Percentiles rank a stretch among this genome's conserved stretches.
Evolutionary conservation across 2,113 vertebrate species (phyloP).

Genomic region (Austrofundulus limnaeus): DNA sequence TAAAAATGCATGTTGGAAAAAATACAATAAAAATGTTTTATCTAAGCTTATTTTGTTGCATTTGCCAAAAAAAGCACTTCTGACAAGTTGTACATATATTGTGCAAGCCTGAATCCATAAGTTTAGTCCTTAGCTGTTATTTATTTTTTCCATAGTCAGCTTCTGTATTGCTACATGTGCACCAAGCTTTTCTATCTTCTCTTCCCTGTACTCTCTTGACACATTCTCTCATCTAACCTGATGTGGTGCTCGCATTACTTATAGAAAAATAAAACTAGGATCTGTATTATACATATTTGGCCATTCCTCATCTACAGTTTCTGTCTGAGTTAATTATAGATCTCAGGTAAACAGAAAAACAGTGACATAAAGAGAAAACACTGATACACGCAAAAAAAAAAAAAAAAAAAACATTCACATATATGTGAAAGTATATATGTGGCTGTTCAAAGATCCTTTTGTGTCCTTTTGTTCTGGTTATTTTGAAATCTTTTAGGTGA

Average conservation of each 20-base stretch:
- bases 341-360: too few species aligned
- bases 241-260: not conserved
- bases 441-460: not conserved
- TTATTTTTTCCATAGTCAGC: slow-evolving; percentile 4
- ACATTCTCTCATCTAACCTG: not conserved
- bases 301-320: too few species aligned
- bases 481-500: too few species aligned
- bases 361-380: too few species aligned
- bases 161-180: not conserved
- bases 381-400: too few species aligned
- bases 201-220: not conserved
- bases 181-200: not conserved
- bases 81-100: not conserved
- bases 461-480: not conserved
- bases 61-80: not conserved
- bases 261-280: too few species aligned
- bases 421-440: too few species aligned
- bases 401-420: too few species aligned
- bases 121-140: slow-evolving; percentile 7
- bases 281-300: not conserved
- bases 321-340: too few species aligned
- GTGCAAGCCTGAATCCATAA: not conserved
- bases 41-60: too few species aligned
- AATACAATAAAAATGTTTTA: not conserved
- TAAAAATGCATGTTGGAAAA: not conserved